Evolutionary conservation across 1,140 invertebrate genomes (phyloP), one percentile per base, ranked within the genome.

Genomic region (Acromyrmex echinatior): DNA sequence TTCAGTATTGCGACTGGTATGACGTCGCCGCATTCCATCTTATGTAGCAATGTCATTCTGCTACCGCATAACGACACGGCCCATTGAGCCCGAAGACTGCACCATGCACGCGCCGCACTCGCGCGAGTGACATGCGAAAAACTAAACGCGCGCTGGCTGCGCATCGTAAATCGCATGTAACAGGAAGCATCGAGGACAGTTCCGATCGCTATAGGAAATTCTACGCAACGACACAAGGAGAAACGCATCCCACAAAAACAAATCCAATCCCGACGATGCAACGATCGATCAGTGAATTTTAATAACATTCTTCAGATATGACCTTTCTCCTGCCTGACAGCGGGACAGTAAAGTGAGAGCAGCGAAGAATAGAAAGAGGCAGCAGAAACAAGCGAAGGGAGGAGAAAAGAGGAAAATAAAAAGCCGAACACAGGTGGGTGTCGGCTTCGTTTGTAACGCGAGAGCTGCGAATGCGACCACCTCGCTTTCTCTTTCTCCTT

Each of bases 371-470:
- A 58, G 39, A 51, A 16, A 31, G 28, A 58, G 70, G 51, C 21
- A 14, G n/a, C 3, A 63, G 16, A 65, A 31, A 58, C 45, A 60
- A 60, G 39, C 28, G 21, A 28, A 16, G 63, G 58, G 21, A 9
- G 6, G 73, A 65, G 49, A 86, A 63, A 66, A 85, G 60, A 73
- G 45, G 25, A 56, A 25, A 45, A 39, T 49, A 80, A 58, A 60
- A 73, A 87, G 88, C 77, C 79, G 90, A 66, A 86, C 91, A 92
- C 91, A 92, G 91, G 91, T 92, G 91, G 87, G 90, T 78, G 91
- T 90, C 91, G 91, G 91, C 90, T 70, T 80, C 91, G 87, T 92
- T 92, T 92, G 91, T 92, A 92, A 92, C 66, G 14, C 79, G 91
- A 92, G 91, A 90, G 58, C 85, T 65, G 79, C 80, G 80, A 84